A percentile compares a stretch with the other conserved stretches of the same genome.
Evolutionary conservation across 2,113 vertebrate genomes (phyloP).

Genomic region (Mugil cephalus): DNA sequence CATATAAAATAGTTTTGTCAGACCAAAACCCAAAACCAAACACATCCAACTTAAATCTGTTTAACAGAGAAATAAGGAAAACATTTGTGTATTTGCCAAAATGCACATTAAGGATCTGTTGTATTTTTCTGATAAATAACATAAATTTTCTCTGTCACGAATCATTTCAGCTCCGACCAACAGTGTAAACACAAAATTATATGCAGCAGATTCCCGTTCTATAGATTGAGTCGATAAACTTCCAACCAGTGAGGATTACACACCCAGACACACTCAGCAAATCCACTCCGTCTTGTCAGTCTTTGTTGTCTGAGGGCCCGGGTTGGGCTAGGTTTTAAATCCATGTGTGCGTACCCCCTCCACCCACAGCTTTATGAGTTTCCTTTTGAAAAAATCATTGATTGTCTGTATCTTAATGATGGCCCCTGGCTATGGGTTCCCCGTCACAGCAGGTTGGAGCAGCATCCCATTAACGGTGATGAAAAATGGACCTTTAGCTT

Average conservation of each 20-base stretch:
- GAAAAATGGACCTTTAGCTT: conserved; percentile 1
- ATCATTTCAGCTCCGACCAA: too few relatives aligned
- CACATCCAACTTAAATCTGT: too few relatives aligned
- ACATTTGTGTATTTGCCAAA: too few relatives aligned
- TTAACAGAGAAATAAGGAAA: too few relatives aligned
- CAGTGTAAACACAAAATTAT: too few relatives aligned
- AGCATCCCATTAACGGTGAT: conserved; percentile 26
- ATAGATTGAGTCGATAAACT: conserved; percentile 11
- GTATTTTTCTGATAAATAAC: too few relatives aligned
- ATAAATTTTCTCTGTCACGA: too few relatives aligned
- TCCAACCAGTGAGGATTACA: conserved; percentile 48
- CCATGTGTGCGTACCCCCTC: conserved; percentile 9
- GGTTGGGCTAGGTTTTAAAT: conserved; percentile 57
- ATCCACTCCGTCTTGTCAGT: conserved; percentile 32
- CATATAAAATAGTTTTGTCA: too few relatives aligned
- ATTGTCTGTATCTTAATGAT: conserved; percentile 45
- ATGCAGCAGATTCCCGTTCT: background rate
- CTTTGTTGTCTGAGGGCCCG: conserved; percentile 65
- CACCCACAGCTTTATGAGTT: conserved; percentile 19
- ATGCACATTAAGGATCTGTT: too few relatives aligned
- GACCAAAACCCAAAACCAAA: too few relatives aligned
- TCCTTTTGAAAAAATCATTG: conserved; percentile 26
- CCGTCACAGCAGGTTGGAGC: conserved; percentile 27
- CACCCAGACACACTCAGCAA: conserved; percentile 5
- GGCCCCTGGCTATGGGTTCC: conserved; percentile 46